Evolutionary conservation across 2,113 vertebrate genomes (phyloP), one percentile per base, ranked within the genome.

Genomic region (Scomber japonicus): DNA sequence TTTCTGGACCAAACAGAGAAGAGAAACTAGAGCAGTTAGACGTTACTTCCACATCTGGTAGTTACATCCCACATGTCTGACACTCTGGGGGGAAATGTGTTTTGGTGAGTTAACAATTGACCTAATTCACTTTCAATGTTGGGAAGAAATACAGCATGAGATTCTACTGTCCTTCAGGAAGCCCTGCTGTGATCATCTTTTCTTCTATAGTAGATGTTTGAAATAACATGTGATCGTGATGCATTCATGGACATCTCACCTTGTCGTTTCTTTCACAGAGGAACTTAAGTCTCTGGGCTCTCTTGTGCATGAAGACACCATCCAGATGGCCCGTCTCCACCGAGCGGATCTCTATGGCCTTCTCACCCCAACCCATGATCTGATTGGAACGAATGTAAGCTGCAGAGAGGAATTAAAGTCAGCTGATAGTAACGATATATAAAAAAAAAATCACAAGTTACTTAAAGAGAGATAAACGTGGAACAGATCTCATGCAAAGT

Each of bases 321-420:
- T 99, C 98, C 94, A 99, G 93, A 75, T 99, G 98, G 11, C 98
- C 98, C 0, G 98, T 99, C 88, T 99, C 98, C 92, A 99, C 98
- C 0, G 98, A 99, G 35, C 98, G 97, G 88, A 99, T 99, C 88
- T 99, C 98, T 0, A 99, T 99, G 76, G 98, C 98, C 91, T 99
- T 99, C 93, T 99, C 98, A 44, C 98, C 98, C 98, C 98, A 99
- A 81, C 98, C 98, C 98, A 99, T 99, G 69, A 99, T 99, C 95
- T 99, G 98, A 89, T 99, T 99, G 70, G 98, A 99, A 19, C 97
- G 96, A 77, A 99, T 99, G 91, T 99, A 99, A 0, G 98, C 98
- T 99, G 88, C 73, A 72, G 55, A 84, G 61, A 87, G 63, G 71
- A 4, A 13, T 12, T 48, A 9, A 7, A 65, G 27, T 75, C 13